Evolutionary conservation across 1,140 invertebrate species (phyloP).

Genomic region (Lasioglossum baleicum): DNA sequence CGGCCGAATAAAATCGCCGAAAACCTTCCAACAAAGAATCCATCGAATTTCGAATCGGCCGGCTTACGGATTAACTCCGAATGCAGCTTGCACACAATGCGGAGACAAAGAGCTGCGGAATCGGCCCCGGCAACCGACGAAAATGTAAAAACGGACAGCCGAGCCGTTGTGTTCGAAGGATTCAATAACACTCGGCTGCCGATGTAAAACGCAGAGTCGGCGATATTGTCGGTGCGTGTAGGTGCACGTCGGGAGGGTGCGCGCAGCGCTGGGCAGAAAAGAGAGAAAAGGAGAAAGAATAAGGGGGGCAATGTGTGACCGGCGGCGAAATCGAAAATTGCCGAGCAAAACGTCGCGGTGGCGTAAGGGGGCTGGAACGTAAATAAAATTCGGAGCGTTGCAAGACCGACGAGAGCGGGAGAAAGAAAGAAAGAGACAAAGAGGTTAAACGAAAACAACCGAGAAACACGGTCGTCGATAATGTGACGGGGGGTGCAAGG

Average conservation of each 20-base stretch:
- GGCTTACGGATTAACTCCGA: too few relatives aligned
- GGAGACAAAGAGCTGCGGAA: too few relatives aligned
- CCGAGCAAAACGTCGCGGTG: neutral
- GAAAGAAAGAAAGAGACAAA: too few relatives aligned
- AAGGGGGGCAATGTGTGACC: neutral
- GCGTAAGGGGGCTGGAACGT: neutral
- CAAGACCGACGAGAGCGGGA: neutral
- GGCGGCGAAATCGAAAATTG: slow-evolving; percentile 5
- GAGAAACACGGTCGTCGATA: slow-evolving; percentile 38
- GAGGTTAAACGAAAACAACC: slow-evolving; percentile 33
- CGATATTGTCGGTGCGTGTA: neutral
- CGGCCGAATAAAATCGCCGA: too few relatives aligned
- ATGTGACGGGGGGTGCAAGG: neutral
- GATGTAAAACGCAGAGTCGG: neutral
- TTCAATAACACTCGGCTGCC: neutral
- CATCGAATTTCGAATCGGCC: too few relatives aligned
- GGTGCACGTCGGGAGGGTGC: neutral
- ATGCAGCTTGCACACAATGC: too few relatives aligned
- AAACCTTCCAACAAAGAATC: too few relatives aligned
- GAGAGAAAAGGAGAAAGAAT: neutral
- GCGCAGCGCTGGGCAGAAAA: neutral
- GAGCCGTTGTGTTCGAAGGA: too few relatives aligned
- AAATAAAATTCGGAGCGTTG: slow-evolving; percentile 26
- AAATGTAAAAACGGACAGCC: too few relatives aligned
- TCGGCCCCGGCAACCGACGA: too few relatives aligned